These are phyloP conservation scores for Neolamprologus ventralis DNA, from an alignment of 2,113 vertebrate species.

Conservation along the genomic window DNA sequence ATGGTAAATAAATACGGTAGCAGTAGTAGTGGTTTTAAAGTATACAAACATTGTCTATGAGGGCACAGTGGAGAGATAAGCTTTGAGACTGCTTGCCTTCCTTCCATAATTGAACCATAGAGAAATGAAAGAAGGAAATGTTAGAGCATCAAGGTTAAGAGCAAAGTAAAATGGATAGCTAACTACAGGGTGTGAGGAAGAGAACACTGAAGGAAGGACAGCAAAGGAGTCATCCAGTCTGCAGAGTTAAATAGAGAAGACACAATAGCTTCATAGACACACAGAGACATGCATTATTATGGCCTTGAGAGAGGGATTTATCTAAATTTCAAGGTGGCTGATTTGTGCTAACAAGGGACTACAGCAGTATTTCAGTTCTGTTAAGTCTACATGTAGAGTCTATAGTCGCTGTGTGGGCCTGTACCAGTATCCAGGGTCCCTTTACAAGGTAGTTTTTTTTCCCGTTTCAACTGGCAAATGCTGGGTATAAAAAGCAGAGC, in stretches of 20 bases:
- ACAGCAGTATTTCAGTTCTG: neutral
- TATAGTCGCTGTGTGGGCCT: neutral
- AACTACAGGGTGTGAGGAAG: neutral
- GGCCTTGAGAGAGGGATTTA: neutral
- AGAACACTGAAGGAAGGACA: neutral
- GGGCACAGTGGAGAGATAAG: neutral
- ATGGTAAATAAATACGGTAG: neutral
- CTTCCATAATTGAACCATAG: neutral
- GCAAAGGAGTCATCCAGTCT: neutral
- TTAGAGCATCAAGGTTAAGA: neutral
- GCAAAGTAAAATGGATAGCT: neutral
- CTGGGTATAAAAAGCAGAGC: neutral
- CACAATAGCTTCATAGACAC: slow-evolving; percentile 7
- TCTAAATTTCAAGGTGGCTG: neutral
- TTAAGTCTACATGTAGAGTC: neutral
- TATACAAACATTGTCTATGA: neutral
- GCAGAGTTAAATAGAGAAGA: slow-evolving; percentile 18
- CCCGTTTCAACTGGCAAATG: neutral
- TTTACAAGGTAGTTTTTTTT: neutral
- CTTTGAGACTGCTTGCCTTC: neutral
- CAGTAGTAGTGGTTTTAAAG: neutral
- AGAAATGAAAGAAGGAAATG: neutral
- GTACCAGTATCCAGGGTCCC: neutral
- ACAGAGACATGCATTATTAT: neutral
- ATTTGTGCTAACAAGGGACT: neutral